Base-by-base conservation (phyloP, 2,113 vertebrate species). In the Phocoena phocoena region DNA sequence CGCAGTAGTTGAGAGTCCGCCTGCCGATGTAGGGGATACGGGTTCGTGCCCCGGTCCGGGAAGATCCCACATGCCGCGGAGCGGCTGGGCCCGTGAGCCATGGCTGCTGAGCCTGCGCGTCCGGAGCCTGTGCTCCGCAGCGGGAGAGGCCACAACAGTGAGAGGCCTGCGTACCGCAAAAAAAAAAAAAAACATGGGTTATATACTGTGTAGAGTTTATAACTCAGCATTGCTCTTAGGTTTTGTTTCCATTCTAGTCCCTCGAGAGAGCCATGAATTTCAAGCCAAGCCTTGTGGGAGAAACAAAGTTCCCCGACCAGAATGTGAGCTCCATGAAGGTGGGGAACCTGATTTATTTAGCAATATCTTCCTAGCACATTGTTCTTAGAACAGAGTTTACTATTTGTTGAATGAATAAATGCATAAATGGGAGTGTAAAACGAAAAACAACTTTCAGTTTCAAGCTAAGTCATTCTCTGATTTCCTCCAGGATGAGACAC, bases 221-320 rank as follows among this genome's bases (percentile, higher is more conserved):
- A 85, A 91, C 38, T 90, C 58, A 76, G 23, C 68, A 87, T 47
- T 79, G 41, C 41, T 74, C 18, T 58, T 63, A 92, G 21, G 21
- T 95, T 90, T 62, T 47, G 18, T 92, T 87, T 81, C 28, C 67
- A 65, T 53, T 95, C 38, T 95, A 50, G 62, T 84, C 70, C 79
- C 58, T 90, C n/a, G 65, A 79, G 36, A 77, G 23, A 81, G 83
- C 38, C 67, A 44, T 73, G 28, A 81, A 55, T 73, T 81, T 88
- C 58, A 44, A 87, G 55, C 26, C 41, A 81, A 36, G 18, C 47
- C 5, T 65, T 89, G 21, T 87, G 55, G 44, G 74, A 92, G 41
- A 92, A 70, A 86, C 50, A 90, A 80, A 55, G 31, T 47, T 36
- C 14, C 36, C 60, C 23, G 50, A 60, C 8, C 70, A 47, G 50